Evolutionary conservation across 2,888 invertebrate species (phyloP), one percentile per base, ranked within the genome.

Genomic region (Monoplex corrugatus): DNA sequence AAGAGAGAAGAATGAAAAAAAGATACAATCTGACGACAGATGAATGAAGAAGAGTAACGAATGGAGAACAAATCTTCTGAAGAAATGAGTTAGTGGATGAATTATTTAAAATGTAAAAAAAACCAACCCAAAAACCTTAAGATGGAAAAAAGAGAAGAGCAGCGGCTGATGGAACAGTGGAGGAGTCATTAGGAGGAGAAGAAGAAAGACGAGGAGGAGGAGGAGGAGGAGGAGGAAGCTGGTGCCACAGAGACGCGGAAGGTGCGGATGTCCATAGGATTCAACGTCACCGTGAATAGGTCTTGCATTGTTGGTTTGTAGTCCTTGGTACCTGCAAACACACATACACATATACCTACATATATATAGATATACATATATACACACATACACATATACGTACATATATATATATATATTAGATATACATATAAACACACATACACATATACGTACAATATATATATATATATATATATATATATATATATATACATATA

Each of bases 261-360:
- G 89, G 96, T 95, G 86, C 94, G 90, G 78, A 96, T 96, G 91
- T 95, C 94, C 96, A 96, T 96, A 23, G 95, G 95, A 23, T 92
- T 91, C 40, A 96, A 91, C 0, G 92, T 92, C 28, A 95, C 92
- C 35, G 82, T 90, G 88, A 93, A 87, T n/a, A 92, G 91, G 32
- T 82, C 80, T 10, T 91, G 75, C 44, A 90, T 89, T 35, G 82
- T 45, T 16, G 86, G 45, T 50, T 38, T 89, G 83, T 89, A 90
- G 89, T 92, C 90, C 16, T 87, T 84, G 80, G 86, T 86, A 86
- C 40, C 40, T 89, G 80, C n/a, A 93, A 92, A 44, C 86, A 82
- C 44, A 83, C 44, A 88, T 32, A 50, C 45, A 50, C 83, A 50
- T 45, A 82, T 28, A 44, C 83, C 44, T 45, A 35, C 45, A 83